Evolutionary conservation across 1,140 invertebrate genomes (phyloP), one percentile per base, ranked within the genome.

Genomic region (Helicoverpa armigera): DNA sequence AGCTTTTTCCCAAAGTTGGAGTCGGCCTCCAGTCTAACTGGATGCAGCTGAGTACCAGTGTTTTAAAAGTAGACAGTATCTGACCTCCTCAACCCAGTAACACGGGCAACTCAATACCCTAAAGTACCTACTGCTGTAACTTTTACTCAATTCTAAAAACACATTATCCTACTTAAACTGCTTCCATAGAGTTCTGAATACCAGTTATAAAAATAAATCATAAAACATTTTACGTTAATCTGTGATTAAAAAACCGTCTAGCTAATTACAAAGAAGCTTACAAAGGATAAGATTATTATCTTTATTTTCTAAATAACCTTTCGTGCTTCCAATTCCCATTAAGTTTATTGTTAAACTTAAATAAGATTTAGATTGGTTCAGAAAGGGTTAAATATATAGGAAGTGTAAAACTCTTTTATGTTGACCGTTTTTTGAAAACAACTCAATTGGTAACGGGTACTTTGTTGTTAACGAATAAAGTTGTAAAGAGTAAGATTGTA

Each of bases 331-430:
- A 80, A 63, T 72, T 63, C 51, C 67, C 56, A 72, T 72, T 53
- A 72, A 80, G 43, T 72, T 63, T n/a, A 60, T 73, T 18, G 51
- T 79, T 60, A 65, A 70, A 43, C 63, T 58, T 67, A 81, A 88
- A 82, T 72, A 77, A 84, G 60, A 72, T 81, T 76, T 80, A 79
- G 84, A 89, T 84, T 87, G 84, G 54, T 83, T 88, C 85, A 86
- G 50, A 51, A 85, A 86, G 86, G 86, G 84, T 82, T 84, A 84
- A 85, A 87, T 80, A 80, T 80, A 80, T 84, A 23, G 82, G 84
- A 85, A 88, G 88, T 87, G 86, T 88, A 78, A 86, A 88, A 85
- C 74, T 29, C 14, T 58, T 56, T 77, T 54, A 9, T 65, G 50
- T 51, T 67, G 54, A 16, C n/a, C 29, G 48, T 65, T 11, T 31